Evolutionary conservation across 1,140 invertebrate genomes (phyloP), one percentile per base, ranked within the genome.

Genomic region (Paraescarpia echinospica): DNA sequence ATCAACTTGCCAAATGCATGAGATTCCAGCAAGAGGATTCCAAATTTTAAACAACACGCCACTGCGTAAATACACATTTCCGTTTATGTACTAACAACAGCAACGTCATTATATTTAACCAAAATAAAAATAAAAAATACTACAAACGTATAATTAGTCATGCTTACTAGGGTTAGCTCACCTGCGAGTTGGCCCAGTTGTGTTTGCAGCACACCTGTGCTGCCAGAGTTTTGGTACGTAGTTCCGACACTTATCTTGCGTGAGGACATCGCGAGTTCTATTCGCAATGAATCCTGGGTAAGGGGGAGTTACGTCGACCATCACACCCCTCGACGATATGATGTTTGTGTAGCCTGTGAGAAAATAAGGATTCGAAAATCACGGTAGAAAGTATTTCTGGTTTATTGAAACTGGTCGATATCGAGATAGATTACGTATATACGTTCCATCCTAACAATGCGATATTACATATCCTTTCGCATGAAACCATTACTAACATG

Each of bases 291-390:
- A n/a, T 35, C 90, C 90, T 35, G 90, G 90, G 18, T 18, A 18
- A 18, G 90, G 90, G 2, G 90, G 90, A 1, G 90, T 90, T 34
- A 90, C 22, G 59, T 77, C 59, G 4, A 77, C 59, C 34, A 90
- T 22, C 18, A 90, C 90, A 22, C 34, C 34, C 18, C 35, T 27
- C 34, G 90, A 90, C 34, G 90, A 90, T 35, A 90, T 90, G 22
- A 90, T 90, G 27, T 90, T 90, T 33, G 90, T 90, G 90, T 90
- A 90, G 14, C 35, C 90, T 90, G 59, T 77, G 18, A 31, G 8
- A 77, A 41, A 41, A 77, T 51, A 51, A 51, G 48, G 18, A 8
- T 8, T 51, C 8, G 48, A 51, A 8, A 51, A 9, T 18, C 59
- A 77, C 59, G 22, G 22, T 77, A 27, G 0, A 77, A 27, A 77